Conservation (phyloP, 2,797 vertebrate species). For the Synanceia verrucosa region DNA sequence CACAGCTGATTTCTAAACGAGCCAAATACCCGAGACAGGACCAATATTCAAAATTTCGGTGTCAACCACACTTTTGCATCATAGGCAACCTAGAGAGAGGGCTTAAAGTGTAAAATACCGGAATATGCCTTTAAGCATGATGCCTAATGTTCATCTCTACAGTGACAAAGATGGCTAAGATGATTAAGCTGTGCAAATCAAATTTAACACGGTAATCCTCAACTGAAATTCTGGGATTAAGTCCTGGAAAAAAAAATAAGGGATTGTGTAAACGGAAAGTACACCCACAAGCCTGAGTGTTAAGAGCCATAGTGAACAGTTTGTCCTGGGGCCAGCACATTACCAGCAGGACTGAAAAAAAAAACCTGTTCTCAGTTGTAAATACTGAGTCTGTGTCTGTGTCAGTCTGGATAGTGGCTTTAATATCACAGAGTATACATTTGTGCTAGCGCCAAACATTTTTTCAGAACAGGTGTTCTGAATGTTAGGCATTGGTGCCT, state of each 20-base stretch:
- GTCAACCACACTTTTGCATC: no score
- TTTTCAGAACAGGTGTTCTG: no score
- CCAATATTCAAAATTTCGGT: no score
- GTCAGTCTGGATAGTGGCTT: no score
- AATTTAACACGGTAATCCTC: neutral
- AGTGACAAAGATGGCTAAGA: no score
- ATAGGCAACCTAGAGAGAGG: no score
- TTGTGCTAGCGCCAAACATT: neutral
- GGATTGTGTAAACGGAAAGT: neutral
- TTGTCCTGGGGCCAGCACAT: neutral
- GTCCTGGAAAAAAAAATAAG: neutral
- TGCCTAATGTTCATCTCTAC: neutral
- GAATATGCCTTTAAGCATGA: no score
- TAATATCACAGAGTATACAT: neutral
- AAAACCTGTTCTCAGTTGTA: no score
- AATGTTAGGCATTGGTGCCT: neutral
- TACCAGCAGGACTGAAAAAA: neutral
- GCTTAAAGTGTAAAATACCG: no score
- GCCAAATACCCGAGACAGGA: no score
- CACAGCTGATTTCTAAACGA: no score
- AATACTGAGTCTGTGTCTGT: no score
- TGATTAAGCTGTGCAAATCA: neutral
- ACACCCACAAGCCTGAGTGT: neutral
- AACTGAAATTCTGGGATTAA: neutral
- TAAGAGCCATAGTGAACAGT: neutral